Evolutionary conservation across 2,113 vertebrate species (phyloP), one percentile per base, ranked within the genome.

Genomic region (Prionailurus viverrinus): DNA sequence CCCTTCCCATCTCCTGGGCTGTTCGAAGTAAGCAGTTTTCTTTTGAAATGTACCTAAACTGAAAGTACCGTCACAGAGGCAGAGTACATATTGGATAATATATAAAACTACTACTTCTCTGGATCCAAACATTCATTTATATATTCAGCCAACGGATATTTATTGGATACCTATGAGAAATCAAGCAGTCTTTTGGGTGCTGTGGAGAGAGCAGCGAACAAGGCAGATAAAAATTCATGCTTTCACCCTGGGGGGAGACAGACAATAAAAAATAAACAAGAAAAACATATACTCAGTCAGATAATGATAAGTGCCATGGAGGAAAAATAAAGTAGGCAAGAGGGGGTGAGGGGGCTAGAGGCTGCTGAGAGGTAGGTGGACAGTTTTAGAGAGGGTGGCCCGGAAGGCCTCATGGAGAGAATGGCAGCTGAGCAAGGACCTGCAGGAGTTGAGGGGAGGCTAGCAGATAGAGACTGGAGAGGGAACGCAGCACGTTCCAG

Each of bases 311-410:
- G 11, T 36, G 39, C 29, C n/a, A 33, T 0, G 10, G 33, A 33
- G 55, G 15, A 76, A 68, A 73, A 73, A 85, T 2, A 53, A 16
- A 73, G 29, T 65, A 36, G 68, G 10, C 23, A 36, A 61, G 31
- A 13, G 2, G 11, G 1, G 7, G 25, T 0, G 76, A 51, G 5
- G 23, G 3, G 33, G 7, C 27, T 48, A 7, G 27, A 48, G 25
- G 55, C 48, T 41, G 2, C 66, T 27, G 45, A 82, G 53, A 73
- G 68, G 36, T 33, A 31, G 73, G 12, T 2, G 25, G 51, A 66
- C 51, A 4, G 6, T 45, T 14, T 74, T 15, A 14, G 21, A 69
- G 66, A 41, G 13, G 36, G 45, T 25, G 21, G 9, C 33, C 18
- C 61, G 48, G 58, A 51, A 76, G 36, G 27, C 1, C 29, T 79